Percentiles rank a stretch among this genome's conserved stretches.
phyloP scores from a whole-genome alignment of 2,113 vertebrate species.

The Tetraodon nigroviridis region DNA sequence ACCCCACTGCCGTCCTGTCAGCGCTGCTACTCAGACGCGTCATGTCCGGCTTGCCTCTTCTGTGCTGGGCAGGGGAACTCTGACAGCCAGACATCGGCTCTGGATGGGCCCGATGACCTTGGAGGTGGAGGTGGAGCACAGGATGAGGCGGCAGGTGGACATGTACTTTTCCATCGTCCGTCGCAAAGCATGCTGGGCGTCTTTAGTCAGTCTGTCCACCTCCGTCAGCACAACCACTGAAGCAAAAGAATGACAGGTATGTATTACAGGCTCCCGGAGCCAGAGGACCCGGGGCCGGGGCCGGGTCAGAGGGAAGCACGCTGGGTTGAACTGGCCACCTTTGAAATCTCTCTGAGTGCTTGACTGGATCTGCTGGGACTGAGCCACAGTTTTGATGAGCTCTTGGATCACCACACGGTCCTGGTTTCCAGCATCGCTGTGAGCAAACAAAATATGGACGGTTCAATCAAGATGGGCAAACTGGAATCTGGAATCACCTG shows the following conservation, averaged over 20 bases:
- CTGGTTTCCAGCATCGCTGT: slow-evolving; percentile 90
- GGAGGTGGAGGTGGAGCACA: slow-evolving; percentile 95
- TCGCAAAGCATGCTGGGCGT: slow-evolving; percentile 93
- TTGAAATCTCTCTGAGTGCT: slow-evolving; percentile 95
- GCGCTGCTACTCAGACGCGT: neutral
- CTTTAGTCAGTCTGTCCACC: slow-evolving; percentile 93
- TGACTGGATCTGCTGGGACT: slow-evolving; percentile 95
- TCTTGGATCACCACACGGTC: slow-evolving; percentile 97
- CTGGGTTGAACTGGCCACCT: slow-evolving; percentile 68
- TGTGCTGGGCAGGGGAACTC: slow-evolving; percentile 87
- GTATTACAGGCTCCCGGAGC: neutral
- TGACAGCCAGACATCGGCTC: slow-evolving; percentile 89
- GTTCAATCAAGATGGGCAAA: neutral
- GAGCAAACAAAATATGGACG: neutral
- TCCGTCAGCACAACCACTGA: slow-evolving; percentile 93
- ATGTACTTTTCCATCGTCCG: slow-evolving; percentile 99
- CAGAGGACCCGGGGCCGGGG: fast-evolving
- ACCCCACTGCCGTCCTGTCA: neutral
- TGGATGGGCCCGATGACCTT: slow-evolving; percentile 93
- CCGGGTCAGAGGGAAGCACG: neutral
- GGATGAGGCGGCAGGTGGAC: slow-evolving; percentile 89
- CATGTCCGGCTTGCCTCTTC: slow-evolving; percentile 77
- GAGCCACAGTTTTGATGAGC: slow-evolving; percentile 93
- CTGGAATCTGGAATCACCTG: too few species aligned
- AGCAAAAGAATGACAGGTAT: neutral